phyloP scores from a whole-genome alignment of 2,113 vertebrate species.

The Chinchilla lanigera region DNA sequence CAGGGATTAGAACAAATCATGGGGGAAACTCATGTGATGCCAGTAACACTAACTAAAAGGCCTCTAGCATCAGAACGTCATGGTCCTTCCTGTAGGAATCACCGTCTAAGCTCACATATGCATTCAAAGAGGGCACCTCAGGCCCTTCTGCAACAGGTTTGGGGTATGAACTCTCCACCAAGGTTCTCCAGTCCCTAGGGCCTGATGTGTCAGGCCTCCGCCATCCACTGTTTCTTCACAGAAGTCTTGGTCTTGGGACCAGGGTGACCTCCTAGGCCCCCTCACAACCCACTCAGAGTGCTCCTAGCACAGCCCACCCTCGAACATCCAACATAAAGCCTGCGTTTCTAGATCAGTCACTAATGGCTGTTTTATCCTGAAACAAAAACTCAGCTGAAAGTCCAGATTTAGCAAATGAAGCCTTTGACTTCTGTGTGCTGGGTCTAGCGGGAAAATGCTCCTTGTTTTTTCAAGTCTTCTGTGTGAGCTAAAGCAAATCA shows the following conservation, averaged over 20 bases:
- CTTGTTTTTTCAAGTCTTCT: background rate
- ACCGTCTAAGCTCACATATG: background rate
- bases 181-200: background rate
- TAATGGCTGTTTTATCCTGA: background rate
- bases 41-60: background rate
- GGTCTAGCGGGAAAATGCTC: background rate
- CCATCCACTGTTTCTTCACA: background rate
- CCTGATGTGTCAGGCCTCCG: background rate
- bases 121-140: background rate
- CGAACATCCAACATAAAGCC: background rate
- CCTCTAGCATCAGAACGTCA: background rate
- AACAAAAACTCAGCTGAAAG: background rate
- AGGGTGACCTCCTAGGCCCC: too few species aligned
- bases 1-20: background rate
- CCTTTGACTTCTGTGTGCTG: background rate
- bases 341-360: background rate
- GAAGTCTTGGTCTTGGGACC: background rate
- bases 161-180: background rate
- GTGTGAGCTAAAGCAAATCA: background rate
- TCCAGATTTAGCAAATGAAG: background rate
- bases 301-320: too few species aligned
- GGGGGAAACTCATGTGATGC: fast-evolving
- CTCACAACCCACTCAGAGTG: background rate
- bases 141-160: background rate
- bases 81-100: background rate